A percentile compares a stretch with the other conserved stretches of the same genome.
Conservation (phyloP, 2,113 vertebrate species). For the Chlorocebus sabaeus region DNA sequence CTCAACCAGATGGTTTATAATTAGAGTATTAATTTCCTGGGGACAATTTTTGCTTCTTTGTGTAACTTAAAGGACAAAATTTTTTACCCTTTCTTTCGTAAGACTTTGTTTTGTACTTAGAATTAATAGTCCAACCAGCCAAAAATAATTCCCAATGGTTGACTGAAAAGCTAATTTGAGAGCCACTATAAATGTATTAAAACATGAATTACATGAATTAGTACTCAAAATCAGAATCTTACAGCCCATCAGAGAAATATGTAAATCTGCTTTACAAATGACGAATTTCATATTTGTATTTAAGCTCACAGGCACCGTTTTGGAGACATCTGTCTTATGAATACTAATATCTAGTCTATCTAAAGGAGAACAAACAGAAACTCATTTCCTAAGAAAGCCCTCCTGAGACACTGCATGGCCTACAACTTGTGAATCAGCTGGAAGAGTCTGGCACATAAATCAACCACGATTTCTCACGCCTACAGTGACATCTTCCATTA, state of each 20-base stretch:
- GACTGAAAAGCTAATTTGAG: conserved; percentile 51
- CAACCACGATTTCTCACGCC: not conserved
- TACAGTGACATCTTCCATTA: not conserved
- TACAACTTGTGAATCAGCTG: not conserved
- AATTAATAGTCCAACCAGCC: conserved; percentile 61
- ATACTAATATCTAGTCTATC: conserved; percentile 15
- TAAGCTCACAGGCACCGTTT: conserved; percentile 36
- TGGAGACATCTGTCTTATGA: conserved; percentile 56
- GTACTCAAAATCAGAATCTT: conserved; percentile 1
- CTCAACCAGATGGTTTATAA: conserved; percentile 70
- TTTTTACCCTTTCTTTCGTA: conserved; percentile 67
- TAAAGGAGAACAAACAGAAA: conserved; percentile 44
- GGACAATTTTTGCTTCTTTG: conserved; percentile 72
- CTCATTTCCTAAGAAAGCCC: not conserved
- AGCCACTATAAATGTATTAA: conserved; percentile 46
- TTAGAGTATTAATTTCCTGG: conserved; percentile 72
- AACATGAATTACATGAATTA: conserved; percentile 55
- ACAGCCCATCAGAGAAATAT: conserved; percentile 4
- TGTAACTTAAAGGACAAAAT: conserved; percentile 70
- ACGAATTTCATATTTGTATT: conserved; percentile 49
- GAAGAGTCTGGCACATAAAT: not conserved
- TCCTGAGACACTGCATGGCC: not conserved
- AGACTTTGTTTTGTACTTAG: conserved; percentile 65
- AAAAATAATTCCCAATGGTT: conserved; percentile 53
- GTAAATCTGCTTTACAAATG: conserved; percentile 46